Percentiles rank a stretch among this genome's conserved stretches.
phyloP scores from a whole-genome alignment of 2,113 vertebrate species.

The Archilochus colubris region DNA sequence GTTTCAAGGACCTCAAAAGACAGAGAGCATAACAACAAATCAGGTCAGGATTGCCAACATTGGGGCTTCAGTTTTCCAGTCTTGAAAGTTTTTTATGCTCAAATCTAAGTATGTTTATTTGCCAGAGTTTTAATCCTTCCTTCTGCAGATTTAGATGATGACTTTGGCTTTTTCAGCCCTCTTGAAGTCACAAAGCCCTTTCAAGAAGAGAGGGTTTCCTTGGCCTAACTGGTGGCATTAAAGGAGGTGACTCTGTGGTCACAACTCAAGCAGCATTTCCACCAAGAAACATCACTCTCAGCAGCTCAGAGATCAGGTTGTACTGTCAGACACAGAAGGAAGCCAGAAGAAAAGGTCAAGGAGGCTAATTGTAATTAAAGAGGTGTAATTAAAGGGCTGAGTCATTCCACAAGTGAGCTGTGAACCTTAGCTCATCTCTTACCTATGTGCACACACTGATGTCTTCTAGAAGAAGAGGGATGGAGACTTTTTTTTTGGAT shows the following conservation, averaged over 20 bases:
- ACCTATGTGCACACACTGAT: not conserved
- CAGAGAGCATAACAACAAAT: not conserved
- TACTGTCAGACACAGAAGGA: not conserved
- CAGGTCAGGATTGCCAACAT: not conserved
- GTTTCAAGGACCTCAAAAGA: not conserved
- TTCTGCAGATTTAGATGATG: not conserved
- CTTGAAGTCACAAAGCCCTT: not conserved
- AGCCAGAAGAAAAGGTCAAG: slow-evolving; percentile 45
- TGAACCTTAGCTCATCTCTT: slow-evolving; percentile 20
- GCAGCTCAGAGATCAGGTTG: not conserved
- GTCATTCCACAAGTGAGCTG: slow-evolving; percentile 30
- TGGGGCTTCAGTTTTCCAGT: not conserved
- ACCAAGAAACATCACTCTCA: rapidly evolving
- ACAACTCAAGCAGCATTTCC: not conserved
- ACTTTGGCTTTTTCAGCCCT: not conserved
- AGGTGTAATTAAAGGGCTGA: slow-evolving; percentile 52
- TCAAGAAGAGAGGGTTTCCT: not conserved
- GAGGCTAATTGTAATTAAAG: slow-evolving; percentile 63
- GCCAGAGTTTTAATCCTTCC: not conserved
- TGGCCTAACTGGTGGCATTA: not conserved
- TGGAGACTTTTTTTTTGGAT: not conserved
- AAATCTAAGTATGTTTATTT: not conserved
- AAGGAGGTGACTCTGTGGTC: not conserved
- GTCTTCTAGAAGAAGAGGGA: not conserved
- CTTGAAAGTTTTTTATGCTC: not conserved